Base-by-base conservation (phyloP, 2,113 vertebrate species). In the Fregetta grallaria region DNA sequence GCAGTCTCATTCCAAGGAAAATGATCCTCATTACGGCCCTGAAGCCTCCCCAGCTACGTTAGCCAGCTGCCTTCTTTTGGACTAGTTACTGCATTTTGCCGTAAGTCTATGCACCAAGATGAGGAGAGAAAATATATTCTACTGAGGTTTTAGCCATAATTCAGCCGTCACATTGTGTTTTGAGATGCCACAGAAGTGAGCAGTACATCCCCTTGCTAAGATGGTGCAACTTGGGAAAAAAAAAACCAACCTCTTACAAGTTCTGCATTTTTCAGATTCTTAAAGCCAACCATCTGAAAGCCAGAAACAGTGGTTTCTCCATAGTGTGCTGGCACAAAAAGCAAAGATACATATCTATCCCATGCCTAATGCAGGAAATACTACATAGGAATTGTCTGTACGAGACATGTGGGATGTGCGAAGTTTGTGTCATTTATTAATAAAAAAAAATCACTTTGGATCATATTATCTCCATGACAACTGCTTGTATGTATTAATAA, bases 391-490 rank as follows among this genome's bases (percentile, higher is more conserved):
- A 86, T 77, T 74, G 36, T 22, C 73, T 58, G 13, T 44, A 56
- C 21, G n/a, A 95, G 73, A 91, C 68, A 89, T 0, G n/a, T 49
- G 45, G 70, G 82, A 83, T 38, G 44, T 85, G 70, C 84, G 63
- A 87, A 58, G 26, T 89, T 66, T 78, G 76, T 86, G 32, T 52
- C 32, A 70, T 34, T 93, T 68, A 65, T 29, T 81, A 77, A 75
- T 68, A 90, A 73, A 3, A 2, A 11, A 44, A 52, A 36, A 26
- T 3, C 72, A 30, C 29, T 53, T 59, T 53, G 45, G 71, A 74
- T 85, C 71, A 45, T 44, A 84, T 78, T 86, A 92, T 97, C 77
- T 88, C 96, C 93, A 97, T 95, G 94, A 91, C 96, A 91, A 97
- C 96, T 72, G 76, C 61, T 89, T 89, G 78, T 56, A 67, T 19